Base-by-base conservation (phyloP, 1,140 invertebrate species). In the Bicyclus anynana region DNA sequence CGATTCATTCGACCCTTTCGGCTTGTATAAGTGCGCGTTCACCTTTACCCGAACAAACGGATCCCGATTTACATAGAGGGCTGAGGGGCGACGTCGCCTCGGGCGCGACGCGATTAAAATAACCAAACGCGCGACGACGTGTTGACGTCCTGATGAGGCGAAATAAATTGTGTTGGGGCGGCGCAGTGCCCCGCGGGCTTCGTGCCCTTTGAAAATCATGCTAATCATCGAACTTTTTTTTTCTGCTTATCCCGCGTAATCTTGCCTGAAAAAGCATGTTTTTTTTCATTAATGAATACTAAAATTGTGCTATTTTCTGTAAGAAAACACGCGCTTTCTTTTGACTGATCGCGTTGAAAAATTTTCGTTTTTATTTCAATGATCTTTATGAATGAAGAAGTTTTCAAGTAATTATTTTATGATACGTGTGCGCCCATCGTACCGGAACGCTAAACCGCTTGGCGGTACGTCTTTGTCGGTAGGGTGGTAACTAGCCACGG, bases 61-160 rank as follows among this genome's bases (percentile, higher is more conserved):
- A 62, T 59, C 65, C 53, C 68, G 59, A 82, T 84, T 82, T 80
- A 73, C 81, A 84, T 83, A 77, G 72, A 69, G 74, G 75, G 72
- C 60, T 60, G 40, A 59, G 74, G 75, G 72, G 62, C 62, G 40
- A 59, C 59, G 61, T 60, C 63, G 71, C 66, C 71, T 48, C 59
- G 48, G 61, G 76, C 62, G 56, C 26, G 65, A 60, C 66, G 62
- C 77, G 74, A 81, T 83, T 83, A 85, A 83, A 83, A 80, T 73
- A 77, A 77, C 82, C 67, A 77, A 83, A 84, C 44, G 44, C 20
- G 82, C 72, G 78, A 78, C 80, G 81, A 69, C 77, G 79, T 84
- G 83, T 84, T 86, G 83, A 86, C 83, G 75, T 84, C 82, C 82
- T 86, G 83, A 86, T 84, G 83, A 86, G 80, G 77, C 73, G 76